Percentiles rank a stretch among this genome's conserved stretches.
phyloP scores from a whole-genome alignment of 2,888 invertebrate genomes.

The Plagodis dolabraria region DNA sequence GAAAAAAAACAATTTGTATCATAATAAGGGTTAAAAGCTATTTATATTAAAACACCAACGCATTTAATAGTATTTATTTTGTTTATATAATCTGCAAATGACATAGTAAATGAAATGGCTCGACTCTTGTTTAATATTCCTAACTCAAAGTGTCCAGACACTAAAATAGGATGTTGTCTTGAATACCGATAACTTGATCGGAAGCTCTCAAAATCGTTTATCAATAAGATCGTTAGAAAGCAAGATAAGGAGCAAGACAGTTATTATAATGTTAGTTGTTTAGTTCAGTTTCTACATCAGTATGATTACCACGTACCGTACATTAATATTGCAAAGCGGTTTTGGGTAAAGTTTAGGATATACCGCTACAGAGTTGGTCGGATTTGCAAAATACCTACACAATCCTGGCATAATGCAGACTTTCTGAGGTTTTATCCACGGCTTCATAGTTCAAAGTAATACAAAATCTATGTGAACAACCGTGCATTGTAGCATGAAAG shows the following conservation, averaged over 20 bases:
- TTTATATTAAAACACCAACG: too few species aligned
- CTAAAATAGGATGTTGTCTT: neutral
- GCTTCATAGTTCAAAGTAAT: neutral
- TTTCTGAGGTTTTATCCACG: conserved; percentile 25
- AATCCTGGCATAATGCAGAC: conserved; percentile 26
- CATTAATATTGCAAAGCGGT: conserved; percentile 78
- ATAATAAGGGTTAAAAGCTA: too few species aligned
- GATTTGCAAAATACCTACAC: conserved; percentile 44
- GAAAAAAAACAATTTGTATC: too few species aligned
- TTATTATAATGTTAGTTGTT: conserved; percentile 47
- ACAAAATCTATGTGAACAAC: too few species aligned
- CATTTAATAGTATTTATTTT: too few species aligned
- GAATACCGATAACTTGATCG: conserved; percentile 4
- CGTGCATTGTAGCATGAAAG: too few species aligned
- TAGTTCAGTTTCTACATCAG: conserved; percentile 58
- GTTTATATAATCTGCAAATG: too few species aligned
- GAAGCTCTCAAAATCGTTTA: conserved; percentile 27
- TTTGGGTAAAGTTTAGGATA: conserved; percentile 73
- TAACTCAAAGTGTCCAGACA: neutral
- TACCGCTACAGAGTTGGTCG: conserved; percentile 67
- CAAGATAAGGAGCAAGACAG: conserved; percentile 39
- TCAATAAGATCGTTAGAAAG: conserved; percentile 38
- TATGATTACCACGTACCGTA: conserved; percentile 72
- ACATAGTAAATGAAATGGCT: too few species aligned
- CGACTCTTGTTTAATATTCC: too few species aligned